These are phyloP conservation scores for Aleadryas rufinucha DNA, from an alignment of 2,113 vertebrate species.

Conservation along the genomic window DNA sequence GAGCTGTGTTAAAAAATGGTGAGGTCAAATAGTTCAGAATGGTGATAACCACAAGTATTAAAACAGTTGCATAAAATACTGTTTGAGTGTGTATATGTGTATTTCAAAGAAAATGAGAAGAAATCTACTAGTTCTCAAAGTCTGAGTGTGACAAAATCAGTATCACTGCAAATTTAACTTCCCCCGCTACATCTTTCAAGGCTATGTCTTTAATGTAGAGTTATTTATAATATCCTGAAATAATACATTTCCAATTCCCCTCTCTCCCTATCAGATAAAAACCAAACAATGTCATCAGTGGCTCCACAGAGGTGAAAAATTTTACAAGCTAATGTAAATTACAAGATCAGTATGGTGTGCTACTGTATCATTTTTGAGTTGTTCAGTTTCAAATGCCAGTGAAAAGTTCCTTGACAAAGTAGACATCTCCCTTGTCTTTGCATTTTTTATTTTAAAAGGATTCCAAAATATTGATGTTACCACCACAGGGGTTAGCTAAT, in stretches of 20 bases:
- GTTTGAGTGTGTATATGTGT: background rate
- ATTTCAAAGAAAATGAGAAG: background rate
- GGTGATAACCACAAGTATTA: background rate
- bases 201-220: background rate
- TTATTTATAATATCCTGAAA: slow-evolving; percentile 20
- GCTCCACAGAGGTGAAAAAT: slow-evolving; percentile 17
- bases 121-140: background rate
- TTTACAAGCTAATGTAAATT: slow-evolving; percentile 41
- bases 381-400: slow-evolving; percentile 36
- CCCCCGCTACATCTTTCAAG: background rate
- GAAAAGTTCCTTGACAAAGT: background rate
- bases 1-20: background rate
- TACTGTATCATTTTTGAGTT: background rate
- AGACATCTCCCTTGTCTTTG: slow-evolving; percentile 14
- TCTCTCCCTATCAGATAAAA: background rate
- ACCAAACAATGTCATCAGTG: background rate
- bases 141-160: background rate
- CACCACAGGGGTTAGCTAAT: slow-evolving; percentile 18
- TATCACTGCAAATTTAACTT: background rate
- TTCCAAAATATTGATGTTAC: slow-evolving; percentile 48
- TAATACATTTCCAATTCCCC: background rate
- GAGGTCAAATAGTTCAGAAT: slow-evolving; percentile 24
- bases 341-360: background rate
- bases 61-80: slow-evolving; percentile 5
- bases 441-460: slow-evolving; percentile 16